These are phyloP conservation scores for Amblyjoppa fuscipennis DNA, from an alignment of 2,888 invertebrate species.

Conservation along the genomic window DNA sequence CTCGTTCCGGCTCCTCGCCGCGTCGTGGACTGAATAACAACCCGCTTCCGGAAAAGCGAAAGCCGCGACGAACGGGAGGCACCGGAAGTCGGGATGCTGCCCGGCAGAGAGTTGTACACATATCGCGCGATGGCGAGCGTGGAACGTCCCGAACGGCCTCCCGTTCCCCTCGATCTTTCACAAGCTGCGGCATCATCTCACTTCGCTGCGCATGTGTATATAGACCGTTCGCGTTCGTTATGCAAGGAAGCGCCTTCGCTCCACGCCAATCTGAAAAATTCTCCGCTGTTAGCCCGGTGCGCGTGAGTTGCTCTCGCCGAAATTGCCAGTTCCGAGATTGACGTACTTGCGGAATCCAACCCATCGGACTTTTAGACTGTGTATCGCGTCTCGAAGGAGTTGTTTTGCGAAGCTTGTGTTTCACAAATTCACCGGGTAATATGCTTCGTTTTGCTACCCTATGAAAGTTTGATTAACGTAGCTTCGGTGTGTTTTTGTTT, in stretches of 20 bases:
- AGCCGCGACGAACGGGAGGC: conserved; percentile 36
- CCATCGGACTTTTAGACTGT: not conserved
- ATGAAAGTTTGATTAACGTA: too few relatives aligned
- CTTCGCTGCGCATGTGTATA: conserved; percentile 61
- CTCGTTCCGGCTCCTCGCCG: not conserved
- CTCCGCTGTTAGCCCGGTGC: conserved; percentile 45
- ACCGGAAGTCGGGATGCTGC: conserved; percentile 5
- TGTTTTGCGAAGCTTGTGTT: not conserved
- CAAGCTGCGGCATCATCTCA: conserved; percentile 18
- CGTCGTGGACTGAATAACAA: conserved; percentile 71
- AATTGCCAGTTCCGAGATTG: conserved; percentile 76
- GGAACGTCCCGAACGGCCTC: conserved; percentile 2
- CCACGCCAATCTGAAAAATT: conserved; percentile 77
- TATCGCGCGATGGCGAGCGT: conserved; percentile 6
- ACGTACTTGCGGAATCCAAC: conserved; percentile 55
- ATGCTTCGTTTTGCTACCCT: too few relatives aligned
- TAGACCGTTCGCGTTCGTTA: conserved; percentile 73
- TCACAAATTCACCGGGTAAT: too few relatives aligned
- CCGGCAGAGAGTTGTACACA: not conserved
- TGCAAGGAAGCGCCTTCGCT: conserved; percentile 55
- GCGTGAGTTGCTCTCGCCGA: conserved; percentile 27
- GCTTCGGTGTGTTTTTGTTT: too few relatives aligned
- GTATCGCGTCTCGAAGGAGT: not conserved
- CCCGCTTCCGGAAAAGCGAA: conserved; percentile 59
- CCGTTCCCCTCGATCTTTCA: not conserved